A percentile compares a stretch with the other conserved stretches of the same genome.
Conservation (phyloP, 2,797 vertebrate species). For the Malurus leucopterus region DNA sequence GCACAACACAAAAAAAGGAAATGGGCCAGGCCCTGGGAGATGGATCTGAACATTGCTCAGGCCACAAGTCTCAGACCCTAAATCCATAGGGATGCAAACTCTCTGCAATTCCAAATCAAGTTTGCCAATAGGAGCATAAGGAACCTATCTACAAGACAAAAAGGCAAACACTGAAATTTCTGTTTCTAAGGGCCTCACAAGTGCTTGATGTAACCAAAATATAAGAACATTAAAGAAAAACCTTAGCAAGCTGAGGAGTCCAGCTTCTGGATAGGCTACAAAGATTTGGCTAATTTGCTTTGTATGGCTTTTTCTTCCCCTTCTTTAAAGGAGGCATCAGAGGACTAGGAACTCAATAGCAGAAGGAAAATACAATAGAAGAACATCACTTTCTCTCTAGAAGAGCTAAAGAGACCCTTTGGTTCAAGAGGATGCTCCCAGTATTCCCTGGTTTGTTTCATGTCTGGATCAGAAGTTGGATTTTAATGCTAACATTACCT, state of each 20-base stretch:
- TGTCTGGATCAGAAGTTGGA: neutral
- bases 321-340: neutral
- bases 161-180: neutral
- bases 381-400: neutral
- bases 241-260: neutral
- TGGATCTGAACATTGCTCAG: neutral
- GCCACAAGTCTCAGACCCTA: neutral
- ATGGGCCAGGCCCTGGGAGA: neutral
- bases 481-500: neutral
- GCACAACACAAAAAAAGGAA: neutral
- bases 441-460: neutral
- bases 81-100: neutral
- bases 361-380: neutral
- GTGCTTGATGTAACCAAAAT: neutral
- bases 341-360: neutral
- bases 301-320: fast-evolving
- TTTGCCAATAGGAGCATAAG: neutral
- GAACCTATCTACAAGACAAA: neutral
- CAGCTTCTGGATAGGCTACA: neutral
- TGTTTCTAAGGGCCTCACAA: neutral
- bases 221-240: neutral
- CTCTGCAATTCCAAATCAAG: neutral
- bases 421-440: neutral
- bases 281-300: neutral
- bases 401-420: neutral